Evolutionary conservation across 2,797 vertebrate genomes (phyloP).

Genomic region (Astyanax mexicanus): DNA sequence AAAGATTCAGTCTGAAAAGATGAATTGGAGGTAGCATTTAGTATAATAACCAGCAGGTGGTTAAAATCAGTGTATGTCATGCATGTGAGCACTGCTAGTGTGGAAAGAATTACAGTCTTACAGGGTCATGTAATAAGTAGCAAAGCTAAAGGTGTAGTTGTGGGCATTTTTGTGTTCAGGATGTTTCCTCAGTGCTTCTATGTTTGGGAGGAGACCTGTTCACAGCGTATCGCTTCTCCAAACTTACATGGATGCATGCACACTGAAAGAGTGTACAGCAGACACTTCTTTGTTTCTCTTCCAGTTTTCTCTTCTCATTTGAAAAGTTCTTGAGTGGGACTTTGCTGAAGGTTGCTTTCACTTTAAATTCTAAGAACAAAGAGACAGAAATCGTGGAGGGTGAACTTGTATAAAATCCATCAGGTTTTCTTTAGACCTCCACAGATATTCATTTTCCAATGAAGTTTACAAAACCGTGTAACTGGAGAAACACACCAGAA

Average conservation of each 20-base stretch:
- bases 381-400: neutral
- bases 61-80: no score
- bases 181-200: neutral
- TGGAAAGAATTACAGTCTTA: neutral
- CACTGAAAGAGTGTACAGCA: conserved; percentile 41
- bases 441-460: neutral
- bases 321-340: conserved; percentile 32
- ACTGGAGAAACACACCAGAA: neutral
- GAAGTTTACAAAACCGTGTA: neutral
- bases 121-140: neutral
- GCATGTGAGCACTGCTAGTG: no score
- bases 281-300: conserved; percentile 66
- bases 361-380: conserved; percentile 22
- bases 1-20: no score
- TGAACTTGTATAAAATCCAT: neutral
- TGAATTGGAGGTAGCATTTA: no score
- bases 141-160: neutral
- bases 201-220: conserved; percentile 29
- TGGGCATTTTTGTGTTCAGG: neutral
- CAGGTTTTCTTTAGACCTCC: neutral
- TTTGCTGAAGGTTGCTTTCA: conserved; percentile 17
- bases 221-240: conserved; percentile 54
- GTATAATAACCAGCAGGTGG: no score
- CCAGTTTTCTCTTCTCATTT: conserved; percentile 64
- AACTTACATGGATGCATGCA: conserved; percentile 37